Percentiles rank a stretch among this genome's conserved stretches.
Evolutionary conservation across 2,888 invertebrate species (phyloP).

Genomic region (Mycalesis mineus): DNA sequence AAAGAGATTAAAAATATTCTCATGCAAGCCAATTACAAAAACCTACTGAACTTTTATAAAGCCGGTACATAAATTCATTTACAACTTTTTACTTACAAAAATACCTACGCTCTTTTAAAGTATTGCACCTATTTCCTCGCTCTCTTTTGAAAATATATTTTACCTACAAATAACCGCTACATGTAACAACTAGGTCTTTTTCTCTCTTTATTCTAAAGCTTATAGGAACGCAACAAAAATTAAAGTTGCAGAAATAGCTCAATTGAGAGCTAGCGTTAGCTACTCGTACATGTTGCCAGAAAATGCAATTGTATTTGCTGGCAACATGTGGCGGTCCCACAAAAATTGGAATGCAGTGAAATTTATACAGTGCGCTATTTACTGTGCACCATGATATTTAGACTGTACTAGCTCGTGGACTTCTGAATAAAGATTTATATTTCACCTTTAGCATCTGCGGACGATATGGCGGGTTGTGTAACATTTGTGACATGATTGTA

Average conservation of each 20-base stretch:
- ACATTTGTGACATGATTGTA: too few relatives aligned
- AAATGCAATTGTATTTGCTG: constrained; percentile 32
- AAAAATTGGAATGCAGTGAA: constrained; percentile 31
- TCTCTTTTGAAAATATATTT: neutral
- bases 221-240: constrained; percentile 9
- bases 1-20: neutral
- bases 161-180: neutral
- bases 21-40: neutral
- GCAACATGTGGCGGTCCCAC: constrained; percentile 30
- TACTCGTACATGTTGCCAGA: constrained; percentile 27
- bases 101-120: neutral
- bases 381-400: constrained; percentile 9
- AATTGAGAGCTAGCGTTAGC: constrained; percentile 22
- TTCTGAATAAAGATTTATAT: too few relatives aligned
- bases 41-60: neutral
- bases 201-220: neutral
- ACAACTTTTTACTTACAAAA: neutral
- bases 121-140: neutral
- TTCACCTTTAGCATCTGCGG: too few relatives aligned
- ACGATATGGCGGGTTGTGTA: too few relatives aligned
- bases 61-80: neutral
- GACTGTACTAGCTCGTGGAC: too few relatives aligned
- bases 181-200: constrained; percentile 2
- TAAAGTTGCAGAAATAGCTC: constrained; percentile 25
- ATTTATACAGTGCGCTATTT: constrained; percentile 29